phyloP scores from a whole-genome alignment of 1,140 invertebrate species.

The Sarcophaga bullata region DNA sequence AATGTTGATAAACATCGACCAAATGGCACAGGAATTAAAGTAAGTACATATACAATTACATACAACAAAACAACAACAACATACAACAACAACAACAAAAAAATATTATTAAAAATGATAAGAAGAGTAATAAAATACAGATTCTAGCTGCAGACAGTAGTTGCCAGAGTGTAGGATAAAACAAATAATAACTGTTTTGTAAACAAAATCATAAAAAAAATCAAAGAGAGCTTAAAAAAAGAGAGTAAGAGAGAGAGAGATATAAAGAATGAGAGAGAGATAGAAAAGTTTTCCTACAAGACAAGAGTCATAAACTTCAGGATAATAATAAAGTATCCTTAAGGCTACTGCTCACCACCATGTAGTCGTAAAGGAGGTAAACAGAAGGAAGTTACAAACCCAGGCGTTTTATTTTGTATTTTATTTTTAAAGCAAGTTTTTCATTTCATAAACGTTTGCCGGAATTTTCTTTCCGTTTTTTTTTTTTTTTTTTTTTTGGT shows the following conservation, averaged over 20 bases:
- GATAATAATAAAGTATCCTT: not conserved
- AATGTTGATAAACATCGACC: slow-evolving; percentile 66
- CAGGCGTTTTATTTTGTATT: too few species aligned
- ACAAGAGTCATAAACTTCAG: not conserved
- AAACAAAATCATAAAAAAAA: slow-evolving; percentile 21
- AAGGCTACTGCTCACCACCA: not conserved
- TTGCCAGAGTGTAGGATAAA: not conserved
- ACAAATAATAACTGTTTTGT: not conserved
- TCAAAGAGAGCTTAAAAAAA: too few species aligned
- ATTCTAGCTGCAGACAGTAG: not conserved
- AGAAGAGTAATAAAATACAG: slow-evolving; percentile 28
- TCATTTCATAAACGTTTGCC: too few species aligned
- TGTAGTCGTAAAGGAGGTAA: not conserved
- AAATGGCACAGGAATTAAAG: slow-evolving; percentile 68
- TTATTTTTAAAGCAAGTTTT: too few species aligned
- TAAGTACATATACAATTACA: slow-evolving; percentile 51
- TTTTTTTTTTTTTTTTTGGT: too few species aligned
- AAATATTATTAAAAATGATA: not conserved
- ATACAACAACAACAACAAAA: not conserved
- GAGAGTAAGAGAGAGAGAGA: too few species aligned
- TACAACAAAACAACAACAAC: slow-evolving; percentile 9
- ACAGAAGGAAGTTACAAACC: too few species aligned
- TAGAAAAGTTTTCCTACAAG: too few species aligned
- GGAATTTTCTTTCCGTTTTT: too few species aligned
- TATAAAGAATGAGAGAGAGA: too few species aligned